A percentile compares a stretch with the other conserved stretches of the same genome.
phyloP scores from a whole-genome alignment of 2,113 vertebrate genomes.

The Notarius lentiginosus region DNA sequence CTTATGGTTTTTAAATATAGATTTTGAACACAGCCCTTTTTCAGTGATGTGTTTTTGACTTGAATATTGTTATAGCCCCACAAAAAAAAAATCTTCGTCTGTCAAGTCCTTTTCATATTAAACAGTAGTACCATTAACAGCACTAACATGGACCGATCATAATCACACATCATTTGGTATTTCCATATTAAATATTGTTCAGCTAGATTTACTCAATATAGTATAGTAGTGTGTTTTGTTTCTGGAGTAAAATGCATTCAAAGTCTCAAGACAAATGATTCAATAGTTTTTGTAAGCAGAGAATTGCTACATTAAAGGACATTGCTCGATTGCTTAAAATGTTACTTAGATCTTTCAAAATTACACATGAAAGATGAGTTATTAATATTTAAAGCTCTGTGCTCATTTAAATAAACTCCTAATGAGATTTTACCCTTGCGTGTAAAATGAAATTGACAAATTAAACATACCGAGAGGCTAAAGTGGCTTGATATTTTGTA shows the following conservation, averaged over 20 bases:
- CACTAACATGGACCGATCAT: background rate
- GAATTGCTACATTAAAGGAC: background rate
- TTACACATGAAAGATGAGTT: background rate
- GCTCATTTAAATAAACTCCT: background rate
- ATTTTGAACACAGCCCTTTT: background rate
- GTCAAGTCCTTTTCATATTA: background rate
- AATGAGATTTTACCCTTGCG: background rate
- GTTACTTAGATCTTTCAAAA: background rate
- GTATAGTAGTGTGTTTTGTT: background rate
- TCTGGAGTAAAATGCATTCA: background rate
- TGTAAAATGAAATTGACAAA: background rate
- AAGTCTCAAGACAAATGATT: background rate
- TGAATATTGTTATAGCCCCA: slow-evolving; percentile 1
- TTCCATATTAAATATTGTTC: background rate
- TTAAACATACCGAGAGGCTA: background rate
- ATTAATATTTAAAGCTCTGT: background rate
- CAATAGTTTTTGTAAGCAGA: background rate
- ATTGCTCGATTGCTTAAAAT: background rate
- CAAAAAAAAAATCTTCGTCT: background rate
- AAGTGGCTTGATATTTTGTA: background rate
- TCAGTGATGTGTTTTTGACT: background rate
- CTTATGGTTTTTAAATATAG: background rate
- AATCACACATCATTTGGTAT: background rate
- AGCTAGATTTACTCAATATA: background rate
- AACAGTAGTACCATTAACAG: background rate